Evolutionary conservation across 2,113 vertebrate genomes (phyloP).

Genomic region (Ia io): DNA sequence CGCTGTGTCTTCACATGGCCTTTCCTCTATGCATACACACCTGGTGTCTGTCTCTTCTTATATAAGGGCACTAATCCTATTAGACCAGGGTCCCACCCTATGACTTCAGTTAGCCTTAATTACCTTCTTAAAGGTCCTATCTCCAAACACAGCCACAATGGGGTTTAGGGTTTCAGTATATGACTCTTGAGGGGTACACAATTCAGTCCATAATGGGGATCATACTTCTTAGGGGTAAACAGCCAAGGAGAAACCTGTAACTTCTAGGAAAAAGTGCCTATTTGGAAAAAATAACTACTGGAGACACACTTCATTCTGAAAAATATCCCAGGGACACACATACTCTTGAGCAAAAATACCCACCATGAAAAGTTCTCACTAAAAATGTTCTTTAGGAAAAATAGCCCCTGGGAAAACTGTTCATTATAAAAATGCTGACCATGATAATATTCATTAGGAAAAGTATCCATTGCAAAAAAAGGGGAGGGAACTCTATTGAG

Average conservation of each 20-base stretch:
- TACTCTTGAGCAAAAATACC: not conserved
- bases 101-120: not conserved
- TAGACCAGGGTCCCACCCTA: not conserved
- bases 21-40: not conserved
- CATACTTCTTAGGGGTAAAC: not conserved
- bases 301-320: not conserved
- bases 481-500: not conserved
- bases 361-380: not conserved
- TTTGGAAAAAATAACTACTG: not conserved
- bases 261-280: not conserved
- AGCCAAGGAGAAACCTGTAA: not conserved
- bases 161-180: not conserved
- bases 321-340: not conserved
- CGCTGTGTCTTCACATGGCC: no score
- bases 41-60: not conserved
- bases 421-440: not conserved
- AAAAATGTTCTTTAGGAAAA: not conserved
- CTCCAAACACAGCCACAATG: not conserved
- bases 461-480: not conserved
- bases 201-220: not conserved
- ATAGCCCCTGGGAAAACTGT: not conserved
- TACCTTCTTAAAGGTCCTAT: not conserved
- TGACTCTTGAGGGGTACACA: not conserved
- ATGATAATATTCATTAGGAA: not conserved
- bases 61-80: not conserved